Conservation (phyloP, 2,888 invertebrate species). For the Tipula helvola region DNA sequence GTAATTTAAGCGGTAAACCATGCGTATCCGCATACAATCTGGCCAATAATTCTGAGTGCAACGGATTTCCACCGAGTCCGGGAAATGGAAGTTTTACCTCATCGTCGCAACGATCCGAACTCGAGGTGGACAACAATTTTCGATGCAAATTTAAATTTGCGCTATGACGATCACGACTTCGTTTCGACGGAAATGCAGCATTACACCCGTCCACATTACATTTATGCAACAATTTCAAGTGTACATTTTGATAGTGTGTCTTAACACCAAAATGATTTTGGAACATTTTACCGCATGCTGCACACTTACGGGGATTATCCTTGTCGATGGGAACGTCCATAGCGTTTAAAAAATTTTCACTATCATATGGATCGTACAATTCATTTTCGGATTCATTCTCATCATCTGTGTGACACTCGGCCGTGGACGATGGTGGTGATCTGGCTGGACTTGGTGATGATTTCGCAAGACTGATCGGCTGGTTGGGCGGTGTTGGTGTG, state of each 20-base stretch:
- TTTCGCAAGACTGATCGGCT: background rate
- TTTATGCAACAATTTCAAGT: slow-evolving; percentile 89
- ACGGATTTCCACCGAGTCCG: slow-evolving; percentile 43
- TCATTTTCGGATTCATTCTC: slow-evolving; percentile 45
- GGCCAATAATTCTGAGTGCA: slow-evolving; percentile 69
- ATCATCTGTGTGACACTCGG: slow-evolving; percentile 40
- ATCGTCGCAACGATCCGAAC: slow-evolving; percentile 42
- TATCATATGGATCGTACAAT: slow-evolving; percentile 49
- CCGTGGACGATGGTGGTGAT: slow-evolving; percentile 48
- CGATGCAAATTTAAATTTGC: slow-evolving; percentile 83
- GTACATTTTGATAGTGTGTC: slow-evolving; percentile 91
- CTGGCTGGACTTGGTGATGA: slow-evolving; percentile 40
- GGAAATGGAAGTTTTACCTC: slow-evolving; percentile 34
- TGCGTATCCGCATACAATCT: slow-evolving; percentile 62
- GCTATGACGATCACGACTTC: slow-evolving; percentile 85
- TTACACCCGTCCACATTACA: slow-evolving; percentile 91
- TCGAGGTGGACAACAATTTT: slow-evolving; percentile 63
- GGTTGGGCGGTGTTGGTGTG: slow-evolving; percentile 35
- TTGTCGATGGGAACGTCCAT: slow-evolving; percentile 77
- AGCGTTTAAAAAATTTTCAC: slow-evolving; percentile 48
- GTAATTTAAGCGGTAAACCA: slow-evolving; percentile 44
- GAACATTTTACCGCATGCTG: slow-evolving; percentile 85
- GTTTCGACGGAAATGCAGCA: slow-evolving; percentile 86
- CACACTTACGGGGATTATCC: slow-evolving; percentile 82
- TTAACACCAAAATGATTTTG: slow-evolving; percentile 88